These are phyloP conservation scores for Drosophila persimilis DNA, from an alignment of 1,140 invertebrate genomes.

Conservation along the genomic window DNA sequence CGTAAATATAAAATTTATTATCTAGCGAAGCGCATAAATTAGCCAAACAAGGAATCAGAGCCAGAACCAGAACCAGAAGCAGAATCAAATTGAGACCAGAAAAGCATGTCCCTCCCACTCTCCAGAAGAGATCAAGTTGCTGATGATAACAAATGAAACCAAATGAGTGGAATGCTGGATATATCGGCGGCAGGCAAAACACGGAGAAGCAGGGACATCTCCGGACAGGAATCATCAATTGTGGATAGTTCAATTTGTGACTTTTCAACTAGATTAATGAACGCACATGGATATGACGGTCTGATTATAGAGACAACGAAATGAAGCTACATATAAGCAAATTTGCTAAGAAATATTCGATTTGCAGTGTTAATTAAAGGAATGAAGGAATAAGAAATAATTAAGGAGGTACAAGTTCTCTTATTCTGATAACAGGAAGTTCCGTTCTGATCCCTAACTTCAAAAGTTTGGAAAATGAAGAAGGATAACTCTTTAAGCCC, in stretches of 20 bases:
- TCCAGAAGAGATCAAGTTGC: constrained; percentile 26
- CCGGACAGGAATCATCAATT: constrained; percentile 35
- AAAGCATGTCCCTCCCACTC: neutral
- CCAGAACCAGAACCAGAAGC: constrained; percentile 50
- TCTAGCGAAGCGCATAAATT: constrained; percentile 72
- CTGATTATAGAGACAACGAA: neutral
- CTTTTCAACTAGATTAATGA: constrained; percentile 35
- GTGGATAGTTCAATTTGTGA: constrained; percentile 32
- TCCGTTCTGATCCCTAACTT: too few species aligned
- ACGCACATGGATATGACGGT: constrained; percentile 8
- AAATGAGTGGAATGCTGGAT: constrained; percentile 55
- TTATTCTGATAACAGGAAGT: too few species aligned
- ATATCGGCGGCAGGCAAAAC: neutral
- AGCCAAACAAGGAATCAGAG: constrained; percentile 63
- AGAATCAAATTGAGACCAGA: constrained; percentile 47
- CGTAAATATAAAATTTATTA: constrained; percentile 81
- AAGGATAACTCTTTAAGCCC: too few species aligned
- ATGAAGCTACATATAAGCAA: too few species aligned
- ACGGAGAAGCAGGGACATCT: neutral
- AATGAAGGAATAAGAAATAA: too few species aligned
- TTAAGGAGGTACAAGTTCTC: too few species aligned
- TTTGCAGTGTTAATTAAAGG: too few species aligned
- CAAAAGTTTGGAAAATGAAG: too few species aligned
- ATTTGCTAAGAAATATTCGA: too few species aligned
- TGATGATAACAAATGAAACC: constrained; percentile 76